Conservation (phyloP, 2,113 vertebrate genomes). For the Choloepus hoffmanni region DNA sequence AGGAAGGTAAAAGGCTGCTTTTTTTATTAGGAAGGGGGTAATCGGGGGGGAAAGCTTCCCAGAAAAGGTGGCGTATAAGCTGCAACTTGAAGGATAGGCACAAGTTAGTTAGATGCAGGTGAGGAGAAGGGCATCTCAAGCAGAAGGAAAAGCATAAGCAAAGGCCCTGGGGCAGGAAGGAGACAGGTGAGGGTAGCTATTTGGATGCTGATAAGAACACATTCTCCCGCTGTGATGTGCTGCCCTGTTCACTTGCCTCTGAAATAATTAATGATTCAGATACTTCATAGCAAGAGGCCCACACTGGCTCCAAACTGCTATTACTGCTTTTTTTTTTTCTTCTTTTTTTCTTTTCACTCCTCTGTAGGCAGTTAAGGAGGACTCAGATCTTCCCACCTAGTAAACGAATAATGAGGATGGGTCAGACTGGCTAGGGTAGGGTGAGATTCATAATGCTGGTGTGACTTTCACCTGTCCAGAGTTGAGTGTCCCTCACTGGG, state of each 20-base stretch:
- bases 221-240: constrained; percentile 64
- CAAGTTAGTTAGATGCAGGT: neutral
- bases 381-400: neutral
- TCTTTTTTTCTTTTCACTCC: neutral
- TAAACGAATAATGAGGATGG: constrained; percentile 21
- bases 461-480: neutral
- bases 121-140: neutral
- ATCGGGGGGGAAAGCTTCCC: neutral
- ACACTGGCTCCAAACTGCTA: neutral
- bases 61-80: neutral
- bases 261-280: constrained; percentile 81
- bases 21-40: neutral
- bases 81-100: neutral
- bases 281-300: constrained; percentile 71
- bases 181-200: neutral
- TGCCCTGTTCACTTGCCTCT: constrained; percentile 76
- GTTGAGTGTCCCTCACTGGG: neutral
- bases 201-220: constrained; percentile 73
- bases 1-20: neutral
- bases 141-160: neutral
- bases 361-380: neutral
- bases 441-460: neutral
- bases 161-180: constrained; percentile 35
- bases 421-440: neutral
- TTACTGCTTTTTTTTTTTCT: neutral